Evolutionary conservation across 2,888 invertebrate genomes (phyloP), one percentile per base, ranked within the genome.

Genomic region (Argyresthia albistria): DNA sequence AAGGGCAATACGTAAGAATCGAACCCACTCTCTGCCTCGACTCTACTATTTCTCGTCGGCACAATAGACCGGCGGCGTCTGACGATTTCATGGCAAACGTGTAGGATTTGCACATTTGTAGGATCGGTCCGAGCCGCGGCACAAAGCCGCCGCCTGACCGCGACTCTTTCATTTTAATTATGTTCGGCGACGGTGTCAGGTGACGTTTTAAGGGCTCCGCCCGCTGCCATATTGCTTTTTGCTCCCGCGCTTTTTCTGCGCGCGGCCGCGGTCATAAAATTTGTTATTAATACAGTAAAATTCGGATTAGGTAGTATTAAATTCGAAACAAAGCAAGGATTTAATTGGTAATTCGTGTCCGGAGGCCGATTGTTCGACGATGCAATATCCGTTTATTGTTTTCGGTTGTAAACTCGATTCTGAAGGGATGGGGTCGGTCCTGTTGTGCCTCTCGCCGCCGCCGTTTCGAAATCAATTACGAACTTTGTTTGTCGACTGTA

Each of bases 281-380:
- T 77, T 78, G 78, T 80, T 80, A 80, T 80, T 81, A 80, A 81
- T 83, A 77, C 82, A 83, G 79, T 83, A 76, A 83, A 84, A 81
- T 82, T 84, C 76, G 71, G 81, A 81, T 83, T 82, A 80, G 78
- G 74, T 80, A 70, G 76, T 78, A 79, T 82, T 80, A 77, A 80
- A 83, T 80, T 80, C 71, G 80, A 79, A 83, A 84, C 81, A 82
- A 82, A 78, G 80, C 80, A 71, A 74, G 72, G 76, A 76, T 82
- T 84, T 83, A 80, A 83, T 84, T 83, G 80, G 79, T 71, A 69
- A 72, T 76, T 70, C 79, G 77, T 75, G 76, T 69, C 66, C 65
- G 58, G 53, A 57, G 52, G 61, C 53, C 58, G 60, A 58, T 64
- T 56, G 58, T 56, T 55, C 54, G 54, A n/a, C 57, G 35, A 10